A percentile compares a stretch with the other conserved stretches of the same genome.
Evolutionary conservation across 2,888 invertebrate species (phyloP).

Genomic region (Celastrina argiolus): DNA sequence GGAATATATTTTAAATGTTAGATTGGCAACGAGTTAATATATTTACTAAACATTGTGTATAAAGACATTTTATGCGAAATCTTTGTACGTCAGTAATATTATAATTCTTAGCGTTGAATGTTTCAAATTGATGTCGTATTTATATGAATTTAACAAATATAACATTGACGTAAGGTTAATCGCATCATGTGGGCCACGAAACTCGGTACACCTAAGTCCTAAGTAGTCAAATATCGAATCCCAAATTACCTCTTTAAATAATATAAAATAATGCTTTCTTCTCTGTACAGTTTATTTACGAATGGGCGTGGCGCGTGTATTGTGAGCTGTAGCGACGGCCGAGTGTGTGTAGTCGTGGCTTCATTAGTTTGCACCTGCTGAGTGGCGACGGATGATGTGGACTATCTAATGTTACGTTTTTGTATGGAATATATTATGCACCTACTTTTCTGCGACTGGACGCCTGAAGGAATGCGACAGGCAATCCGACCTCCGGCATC

Average conservation of each 20-base stretch:
- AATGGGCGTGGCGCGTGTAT: not conserved
- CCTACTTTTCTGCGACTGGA: conserved; percentile 23
- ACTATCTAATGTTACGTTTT: not conserved
- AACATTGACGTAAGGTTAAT: conserved; percentile 3
- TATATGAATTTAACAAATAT: conserved; percentile 8
- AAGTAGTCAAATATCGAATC: conserved; percentile 15
- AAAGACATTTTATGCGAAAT: conserved; percentile 3
- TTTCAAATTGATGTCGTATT: conserved; percentile 16
- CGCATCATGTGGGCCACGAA: conserved; percentile 2
- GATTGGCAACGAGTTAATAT: conserved; percentile 18
- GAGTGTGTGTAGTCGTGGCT: conserved; percentile 17
- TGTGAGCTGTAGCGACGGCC: conserved; percentile 12
- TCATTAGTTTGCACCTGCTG: conserved; percentile 22
- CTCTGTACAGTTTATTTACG: not conserved
- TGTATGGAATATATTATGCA: conserved; percentile 10
- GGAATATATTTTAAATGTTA: conserved; percentile 12
- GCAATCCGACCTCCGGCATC: conserved; percentile 35
- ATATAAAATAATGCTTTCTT: conserved; percentile 17
- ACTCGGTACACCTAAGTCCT: conserved; percentile 9
- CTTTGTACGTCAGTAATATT: conserved; percentile 13
- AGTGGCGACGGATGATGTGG: not conserved
- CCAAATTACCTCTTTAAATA: conserved; percentile 16
- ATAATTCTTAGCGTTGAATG: conserved; percentile 6
- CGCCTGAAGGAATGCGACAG: conserved; percentile 29
- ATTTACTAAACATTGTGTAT: conserved; percentile 9